Evolutionary conservation across 2,113 vertebrate species (phyloP).

Genomic region (Ursus arctos): DNA sequence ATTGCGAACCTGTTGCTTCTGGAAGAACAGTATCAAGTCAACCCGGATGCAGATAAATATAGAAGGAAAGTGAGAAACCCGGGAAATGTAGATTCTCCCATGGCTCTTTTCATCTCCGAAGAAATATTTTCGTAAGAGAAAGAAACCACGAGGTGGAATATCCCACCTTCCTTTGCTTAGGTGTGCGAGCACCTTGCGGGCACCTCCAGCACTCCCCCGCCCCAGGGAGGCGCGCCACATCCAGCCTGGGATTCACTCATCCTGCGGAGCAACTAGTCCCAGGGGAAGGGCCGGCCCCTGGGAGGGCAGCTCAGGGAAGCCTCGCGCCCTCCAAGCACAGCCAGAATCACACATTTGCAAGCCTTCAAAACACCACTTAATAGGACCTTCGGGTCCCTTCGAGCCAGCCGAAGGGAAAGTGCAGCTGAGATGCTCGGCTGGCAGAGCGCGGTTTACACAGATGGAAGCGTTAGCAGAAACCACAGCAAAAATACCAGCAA

Average conservation of each 20-base stretch:
- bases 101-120: background rate
- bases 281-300: background rate
- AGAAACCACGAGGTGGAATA: background rate
- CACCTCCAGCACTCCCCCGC: rapidly evolving
- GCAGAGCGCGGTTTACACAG: constrained; percentile 90
- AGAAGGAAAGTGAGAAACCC: background rate
- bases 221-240: background rate
- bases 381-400: constrained; percentile 81
- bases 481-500: constrained; percentile 92
- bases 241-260: background rate
- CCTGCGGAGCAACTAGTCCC: background rate
- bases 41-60: background rate
- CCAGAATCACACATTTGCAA: constrained; percentile 75
- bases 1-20: background rate
- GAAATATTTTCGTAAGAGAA: background rate
- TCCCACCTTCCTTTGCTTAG: too few relatives aligned
- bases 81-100: background rate
- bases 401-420: constrained; percentile 86
- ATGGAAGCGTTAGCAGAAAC: constrained; percentile 92
- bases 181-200: rapidly evolving
- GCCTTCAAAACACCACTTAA: constrained; percentile 87
- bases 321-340: constrained; percentile 52
- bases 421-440: constrained; percentile 85
- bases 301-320: constrained; percentile 50
- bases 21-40: background rate